A percentile compares a stretch with the other conserved stretches of the same genome.
Conservation (phyloP, 2,888 invertebrate genomes). For the Rugalucina vietnamica region DNA sequence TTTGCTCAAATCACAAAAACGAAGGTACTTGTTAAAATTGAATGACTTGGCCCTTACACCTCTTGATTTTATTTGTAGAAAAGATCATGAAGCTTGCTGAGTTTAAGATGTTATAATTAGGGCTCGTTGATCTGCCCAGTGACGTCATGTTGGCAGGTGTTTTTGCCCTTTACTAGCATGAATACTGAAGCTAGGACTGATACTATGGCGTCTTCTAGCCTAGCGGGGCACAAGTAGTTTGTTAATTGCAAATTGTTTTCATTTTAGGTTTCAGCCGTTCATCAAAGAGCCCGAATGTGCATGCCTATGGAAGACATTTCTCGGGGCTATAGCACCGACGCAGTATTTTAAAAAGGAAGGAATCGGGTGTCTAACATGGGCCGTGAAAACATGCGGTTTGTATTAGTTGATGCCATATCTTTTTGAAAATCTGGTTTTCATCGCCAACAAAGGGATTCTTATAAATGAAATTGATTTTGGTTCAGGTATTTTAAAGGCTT, state of each 20-base stretch:
- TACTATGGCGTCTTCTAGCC: too few relatives aligned
- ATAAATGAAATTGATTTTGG: background rate
- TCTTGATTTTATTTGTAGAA: too few relatives aligned
- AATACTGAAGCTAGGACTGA: background rate
- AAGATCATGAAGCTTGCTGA: too few relatives aligned
- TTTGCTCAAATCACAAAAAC: too few relatives aligned
- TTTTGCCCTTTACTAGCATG: background rate
- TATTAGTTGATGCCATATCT: background rate
- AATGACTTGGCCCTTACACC: too few relatives aligned
- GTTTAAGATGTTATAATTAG: too few relatives aligned
- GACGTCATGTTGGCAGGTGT: background rate
- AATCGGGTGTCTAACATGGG: constrained; percentile 44
- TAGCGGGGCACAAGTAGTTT: background rate
- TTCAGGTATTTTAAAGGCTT: background rate
- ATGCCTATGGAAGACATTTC: constrained; percentile 45
- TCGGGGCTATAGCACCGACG: constrained; percentile 22
- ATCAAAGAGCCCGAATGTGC: constrained; percentile 33
- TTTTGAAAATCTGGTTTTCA: background rate
- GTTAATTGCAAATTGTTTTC: background rate
- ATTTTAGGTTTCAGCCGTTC: background rate
- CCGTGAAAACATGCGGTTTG: constrained; percentile 32
- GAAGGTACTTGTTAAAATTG: too few relatives aligned
- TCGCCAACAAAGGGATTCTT: background rate
- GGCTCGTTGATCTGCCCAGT: too few relatives aligned
- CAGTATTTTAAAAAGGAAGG: constrained; percentile 9